Evolutionary conservation across 2,797 vertebrate species (phyloP).

Genomic region (Chromobotia macracanthus): DNA sequence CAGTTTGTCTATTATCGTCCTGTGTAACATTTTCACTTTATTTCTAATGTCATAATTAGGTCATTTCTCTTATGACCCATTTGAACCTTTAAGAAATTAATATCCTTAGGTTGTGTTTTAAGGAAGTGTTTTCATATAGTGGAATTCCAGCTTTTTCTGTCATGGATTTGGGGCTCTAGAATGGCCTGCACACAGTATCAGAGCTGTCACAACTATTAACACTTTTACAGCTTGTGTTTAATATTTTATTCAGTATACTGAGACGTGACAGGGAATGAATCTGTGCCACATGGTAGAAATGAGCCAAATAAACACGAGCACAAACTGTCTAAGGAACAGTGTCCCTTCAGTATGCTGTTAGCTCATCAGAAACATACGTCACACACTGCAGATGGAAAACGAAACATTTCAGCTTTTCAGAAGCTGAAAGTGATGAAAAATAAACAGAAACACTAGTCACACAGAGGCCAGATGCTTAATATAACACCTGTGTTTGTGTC

Average conservation of each 20-base stretch:
- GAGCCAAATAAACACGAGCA: background rate
- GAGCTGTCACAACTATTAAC: no score
- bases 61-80: constrained; percentile 42
- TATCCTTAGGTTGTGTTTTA: background rate
- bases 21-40: constrained; percentile 56
- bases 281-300: background rate
- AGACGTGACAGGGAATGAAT: no score
- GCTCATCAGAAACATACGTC: constrained; percentile 74
- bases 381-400: constrained; percentile 59
- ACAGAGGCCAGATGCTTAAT: constrained; percentile 65
- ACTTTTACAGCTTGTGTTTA: no score
- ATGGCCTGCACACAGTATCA: no score
- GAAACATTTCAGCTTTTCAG: constrained; percentile 69
- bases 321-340: constrained; percentile 61
- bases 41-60: constrained; percentile 65
- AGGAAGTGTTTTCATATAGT: background rate
- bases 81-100: background rate
- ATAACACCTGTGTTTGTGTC: constrained; percentile 56
- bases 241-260: no score
- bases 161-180: no score
- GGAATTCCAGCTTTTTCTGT: no score
- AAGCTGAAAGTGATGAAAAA: constrained; percentile 74
- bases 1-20: constrained; percentile 67
- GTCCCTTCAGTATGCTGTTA: constrained; percentile 68
- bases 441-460: constrained; percentile 67